Evolutionary conservation across 2,113 vertebrate genomes (phyloP).

Genomic region (Pedionomus torquatus): DNA sequence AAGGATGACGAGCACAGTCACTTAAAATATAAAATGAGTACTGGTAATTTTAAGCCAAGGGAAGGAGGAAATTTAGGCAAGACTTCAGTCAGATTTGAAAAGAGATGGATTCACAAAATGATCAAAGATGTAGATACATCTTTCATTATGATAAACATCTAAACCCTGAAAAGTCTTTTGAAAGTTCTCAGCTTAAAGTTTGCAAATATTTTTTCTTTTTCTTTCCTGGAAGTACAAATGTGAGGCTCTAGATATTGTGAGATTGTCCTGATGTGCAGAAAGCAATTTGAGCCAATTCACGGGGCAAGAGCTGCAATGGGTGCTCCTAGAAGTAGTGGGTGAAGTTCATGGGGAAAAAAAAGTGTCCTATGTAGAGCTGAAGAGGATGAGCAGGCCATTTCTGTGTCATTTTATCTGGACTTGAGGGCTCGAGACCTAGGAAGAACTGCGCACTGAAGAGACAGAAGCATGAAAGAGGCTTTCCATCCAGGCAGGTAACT

Average conservation of each 20-base stretch:
- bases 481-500: not conserved
- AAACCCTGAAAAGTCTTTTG: not conserved
- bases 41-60: not conserved
- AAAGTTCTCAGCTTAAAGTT: not conserved
- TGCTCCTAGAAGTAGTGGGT: not conserved
- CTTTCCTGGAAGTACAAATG: not conserved
- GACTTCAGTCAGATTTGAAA: not conserved
- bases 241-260: not conserved
- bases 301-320: not conserved
- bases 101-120: not conserved
- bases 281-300: not conserved
- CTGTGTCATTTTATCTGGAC: not conserved
- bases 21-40: not conserved
- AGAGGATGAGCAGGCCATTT: not conserved
- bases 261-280: not conserved
- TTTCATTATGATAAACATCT: not conserved
- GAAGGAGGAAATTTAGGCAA: not conserved
- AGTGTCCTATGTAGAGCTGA: not conserved
- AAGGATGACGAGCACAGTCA: not conserved
- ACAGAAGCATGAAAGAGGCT: not conserved
- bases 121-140: not conserved
- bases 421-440: not conserved
- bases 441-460: not conserved
- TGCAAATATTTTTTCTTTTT: not conserved
- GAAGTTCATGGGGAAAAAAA: not conserved